Evolutionary conservation across 2,113 vertebrate species (phyloP).

Genomic region (Chaetops frenatus): DNA sequence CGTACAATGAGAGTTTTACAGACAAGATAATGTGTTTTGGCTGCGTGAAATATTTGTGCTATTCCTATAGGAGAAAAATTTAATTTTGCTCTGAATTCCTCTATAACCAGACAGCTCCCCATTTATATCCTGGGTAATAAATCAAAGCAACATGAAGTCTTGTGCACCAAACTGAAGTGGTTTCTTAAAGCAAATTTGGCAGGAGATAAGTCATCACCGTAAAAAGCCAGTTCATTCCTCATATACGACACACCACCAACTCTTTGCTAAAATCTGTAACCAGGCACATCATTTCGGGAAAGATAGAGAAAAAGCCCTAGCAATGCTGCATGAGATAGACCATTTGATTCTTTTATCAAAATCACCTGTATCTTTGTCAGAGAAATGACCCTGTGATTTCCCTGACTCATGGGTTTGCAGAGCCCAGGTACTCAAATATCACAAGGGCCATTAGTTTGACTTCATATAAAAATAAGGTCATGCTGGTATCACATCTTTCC

Average conservation of each 20-base stretch:
- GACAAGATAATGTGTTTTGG: not conserved
- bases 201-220: slow-evolving; percentile 1
- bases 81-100: slow-evolving; percentile 31
- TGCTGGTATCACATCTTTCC: not conserved
- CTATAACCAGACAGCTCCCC: not conserved
- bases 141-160: slow-evolving; percentile 36
- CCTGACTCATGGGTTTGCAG: accelerated
- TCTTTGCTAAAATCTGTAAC: not conserved
- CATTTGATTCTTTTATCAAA: not conserved
- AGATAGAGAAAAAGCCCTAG: not conserved
- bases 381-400: not conserved
- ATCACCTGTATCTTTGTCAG: not conserved
- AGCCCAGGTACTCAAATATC: not conserved
- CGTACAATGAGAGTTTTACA: not conserved
- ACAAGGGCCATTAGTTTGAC: not conserved
- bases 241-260: not conserved
- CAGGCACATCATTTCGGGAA: not conserved
- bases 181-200: slow-evolving; percentile 52
- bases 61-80: slow-evolving; percentile 12
- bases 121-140: slow-evolving; percentile 31
- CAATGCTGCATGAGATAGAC: not conserved
- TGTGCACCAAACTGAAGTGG: not conserved
- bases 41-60: not conserved
- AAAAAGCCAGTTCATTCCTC: not conserved
- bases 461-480: not conserved